A percentile compares a stretch with the other conserved stretches of the same genome.
These are phyloP conservation scores for Periparus ater DNA, from an alignment of 2,797 vertebrate genomes.

Conservation along the genomic window DNA sequence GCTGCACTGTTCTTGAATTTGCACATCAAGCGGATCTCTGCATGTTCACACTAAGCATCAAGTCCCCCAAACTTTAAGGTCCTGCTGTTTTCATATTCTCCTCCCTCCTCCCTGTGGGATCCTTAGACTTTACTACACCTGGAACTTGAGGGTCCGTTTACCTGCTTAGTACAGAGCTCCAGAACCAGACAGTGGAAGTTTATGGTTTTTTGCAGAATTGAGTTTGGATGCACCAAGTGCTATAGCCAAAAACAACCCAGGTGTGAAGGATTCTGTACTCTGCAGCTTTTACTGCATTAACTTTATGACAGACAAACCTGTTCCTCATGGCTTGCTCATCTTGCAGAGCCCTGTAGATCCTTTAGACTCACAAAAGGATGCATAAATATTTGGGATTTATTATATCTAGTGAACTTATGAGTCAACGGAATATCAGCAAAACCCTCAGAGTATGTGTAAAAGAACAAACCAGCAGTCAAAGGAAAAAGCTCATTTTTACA, in stretches of 20 bases:
- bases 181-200: not conserved
- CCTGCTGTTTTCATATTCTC: not conserved
- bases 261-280: not conserved
- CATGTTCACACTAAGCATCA: not conserved
- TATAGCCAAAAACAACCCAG: not conserved
- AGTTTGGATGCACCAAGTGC: not conserved
- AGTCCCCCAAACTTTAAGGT: not conserved
- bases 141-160: not conserved
- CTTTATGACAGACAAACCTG: not conserved
- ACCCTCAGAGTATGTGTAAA: not conserved
- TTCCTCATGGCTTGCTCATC: not conserved
- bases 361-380: not conserved
- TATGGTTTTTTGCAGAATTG: not conserved
- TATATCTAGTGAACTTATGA: not conserved
- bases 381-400: not conserved
- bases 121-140: not conserved
- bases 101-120: not conserved
- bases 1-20: not conserved
- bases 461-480: not conserved
- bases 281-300: not conserved
- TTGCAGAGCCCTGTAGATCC: not conserved
- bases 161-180: not conserved
- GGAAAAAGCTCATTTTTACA: not conserved
- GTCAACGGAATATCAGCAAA: not conserved
- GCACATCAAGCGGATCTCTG: not conserved